phyloP scores from a whole-genome alignment of 2,888 invertebrate species.

The Poecilus cupreus region DNA sequence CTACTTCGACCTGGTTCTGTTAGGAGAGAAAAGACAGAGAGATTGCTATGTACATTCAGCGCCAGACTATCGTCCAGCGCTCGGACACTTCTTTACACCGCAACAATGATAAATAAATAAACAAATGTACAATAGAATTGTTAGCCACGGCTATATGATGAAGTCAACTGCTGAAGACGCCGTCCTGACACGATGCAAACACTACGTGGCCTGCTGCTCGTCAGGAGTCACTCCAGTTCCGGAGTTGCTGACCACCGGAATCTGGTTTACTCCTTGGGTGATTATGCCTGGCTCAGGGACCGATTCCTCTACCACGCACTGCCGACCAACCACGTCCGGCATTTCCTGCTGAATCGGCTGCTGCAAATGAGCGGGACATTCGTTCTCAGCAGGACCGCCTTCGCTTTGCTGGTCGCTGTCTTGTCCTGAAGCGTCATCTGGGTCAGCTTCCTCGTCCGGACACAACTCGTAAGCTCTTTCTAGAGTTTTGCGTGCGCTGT shows the following conservation, averaged over 20 bases:
- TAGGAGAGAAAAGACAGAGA: slow-evolving; percentile 43
- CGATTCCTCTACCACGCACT: slow-evolving; percentile 15
- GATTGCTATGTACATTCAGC: slow-evolving; percentile 48
- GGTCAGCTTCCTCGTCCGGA: slow-evolving; percentile 77
- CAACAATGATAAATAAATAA: slow-evolving; percentile 56
- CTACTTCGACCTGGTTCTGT: slow-evolving; percentile 31
- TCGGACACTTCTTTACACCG: slow-evolving; percentile 47
- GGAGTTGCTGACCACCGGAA: neutral
- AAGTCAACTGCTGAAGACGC: slow-evolving; percentile 22
- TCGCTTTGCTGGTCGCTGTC: slow-evolving; percentile 68
- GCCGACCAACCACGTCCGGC: slow-evolving; percentile 45
- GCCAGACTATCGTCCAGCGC: slow-evolving; percentile 23
- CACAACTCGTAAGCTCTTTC: slow-evolving; percentile 85
- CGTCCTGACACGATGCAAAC: slow-evolving; percentile 15
- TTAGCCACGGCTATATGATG: slow-evolving; percentile 32
- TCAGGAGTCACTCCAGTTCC: slow-evolving; percentile 15
- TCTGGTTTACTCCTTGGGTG: slow-evolving; percentile 8
- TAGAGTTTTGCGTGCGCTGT: slow-evolving; percentile 92
- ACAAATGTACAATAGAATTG: slow-evolving; percentile 55
- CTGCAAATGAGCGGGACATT: slow-evolving; percentile 22
- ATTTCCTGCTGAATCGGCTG: slow-evolving; percentile 36
- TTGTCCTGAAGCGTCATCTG: slow-evolving; percentile 63
- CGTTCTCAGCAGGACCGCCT: slow-evolving; percentile 62
- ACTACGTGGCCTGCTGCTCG: slow-evolving; percentile 47
- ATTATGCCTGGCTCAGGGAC: neutral